Base-by-base conservation (phyloP, 2,113 vertebrate genomes). In the Passer montanus region DNA sequence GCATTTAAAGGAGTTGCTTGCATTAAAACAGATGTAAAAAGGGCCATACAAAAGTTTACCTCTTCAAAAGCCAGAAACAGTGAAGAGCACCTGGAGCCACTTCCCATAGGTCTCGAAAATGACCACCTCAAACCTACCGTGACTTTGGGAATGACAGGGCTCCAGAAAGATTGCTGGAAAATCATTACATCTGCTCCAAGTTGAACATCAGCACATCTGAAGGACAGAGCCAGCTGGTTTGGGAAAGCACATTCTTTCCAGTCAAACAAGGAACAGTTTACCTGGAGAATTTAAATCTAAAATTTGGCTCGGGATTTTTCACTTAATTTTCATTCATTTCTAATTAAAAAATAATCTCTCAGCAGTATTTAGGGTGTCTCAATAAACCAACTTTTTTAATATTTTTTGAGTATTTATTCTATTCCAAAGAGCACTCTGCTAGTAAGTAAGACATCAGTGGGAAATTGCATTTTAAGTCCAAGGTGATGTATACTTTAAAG, bases 41-140 rank as follows among this genome's bases (percentile, higher is more conserved):
- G 7, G 10, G 73, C 35, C 0, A 0, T 15, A 5, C 18, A 43
- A 62, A 93, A 53, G 12, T 17, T 49, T 8, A 8, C 12, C 30
- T 56, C 43, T 79, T 64, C 72, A 20, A 70, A 84, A 63, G n/a
- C 7, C 72, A 91, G 31, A 66, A 86, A 24, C 12, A 84, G 23
- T 6, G 4, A 74, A 28, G 3, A 14, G 27, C 28, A 50, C 20
- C 30, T 46, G 35, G 23, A 73, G 31, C 18, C 41, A 9, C 6
- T 72, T 6, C 28, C 23, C 56, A 22, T 0, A 50, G 15, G 8
- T 53, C 49, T 76, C 55, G 12, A n/a, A 79, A 83, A 24, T 4
- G 7, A 9, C 11, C 52, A 47, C 47, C 19, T 47, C n/a, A 68
- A 33, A 86, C 6, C 46, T 23, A 6, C 37, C 3, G 6, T 33